Percentiles rank a stretch among this genome's conserved stretches.
Conservation (phyloP, 2,113 vertebrate species). For the Gulo gulo region DNA sequence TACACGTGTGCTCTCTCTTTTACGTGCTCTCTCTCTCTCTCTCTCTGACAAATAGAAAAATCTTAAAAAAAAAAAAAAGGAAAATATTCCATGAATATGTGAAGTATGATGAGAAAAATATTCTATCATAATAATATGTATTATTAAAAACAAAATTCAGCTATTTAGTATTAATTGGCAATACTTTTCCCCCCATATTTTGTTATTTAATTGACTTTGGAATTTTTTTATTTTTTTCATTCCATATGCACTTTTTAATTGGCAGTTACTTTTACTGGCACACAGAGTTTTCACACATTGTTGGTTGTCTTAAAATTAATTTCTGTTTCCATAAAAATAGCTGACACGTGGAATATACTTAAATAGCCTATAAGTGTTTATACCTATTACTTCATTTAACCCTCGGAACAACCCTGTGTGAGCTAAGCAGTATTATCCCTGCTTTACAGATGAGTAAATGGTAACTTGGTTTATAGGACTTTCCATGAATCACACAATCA, state of each 20-base stretch:
- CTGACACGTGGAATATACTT: not conserved
- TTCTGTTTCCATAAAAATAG: conserved; percentile 39
- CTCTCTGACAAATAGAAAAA: no score
- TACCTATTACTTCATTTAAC: not conserved
- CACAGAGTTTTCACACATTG: not conserved
- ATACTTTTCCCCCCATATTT: not conserved
- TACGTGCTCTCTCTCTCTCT: no score
- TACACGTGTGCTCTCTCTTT: no score
- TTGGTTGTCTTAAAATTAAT: conserved; percentile 42
- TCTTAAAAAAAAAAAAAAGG: not conserved
- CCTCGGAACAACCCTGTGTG: not conserved
- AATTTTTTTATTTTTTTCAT: no score
- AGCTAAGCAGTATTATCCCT: not conserved
- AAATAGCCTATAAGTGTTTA: conserved; percentile 28
- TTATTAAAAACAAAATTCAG: conserved; percentile 27
- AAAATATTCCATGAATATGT: conserved; percentile 42
- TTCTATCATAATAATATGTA: not conserved
- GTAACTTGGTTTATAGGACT: not conserved
- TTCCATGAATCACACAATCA: not conserved
- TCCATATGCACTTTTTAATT: not conserved
- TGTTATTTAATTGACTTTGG: no score
- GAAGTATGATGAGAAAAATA: not conserved
- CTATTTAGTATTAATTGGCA: not conserved
- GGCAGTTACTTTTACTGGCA: conserved; percentile 3
- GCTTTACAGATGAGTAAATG: not conserved